Conservation (phyloP, 2,113 vertebrate species). For the Dunckerocampus dactyliophorus region DNA sequence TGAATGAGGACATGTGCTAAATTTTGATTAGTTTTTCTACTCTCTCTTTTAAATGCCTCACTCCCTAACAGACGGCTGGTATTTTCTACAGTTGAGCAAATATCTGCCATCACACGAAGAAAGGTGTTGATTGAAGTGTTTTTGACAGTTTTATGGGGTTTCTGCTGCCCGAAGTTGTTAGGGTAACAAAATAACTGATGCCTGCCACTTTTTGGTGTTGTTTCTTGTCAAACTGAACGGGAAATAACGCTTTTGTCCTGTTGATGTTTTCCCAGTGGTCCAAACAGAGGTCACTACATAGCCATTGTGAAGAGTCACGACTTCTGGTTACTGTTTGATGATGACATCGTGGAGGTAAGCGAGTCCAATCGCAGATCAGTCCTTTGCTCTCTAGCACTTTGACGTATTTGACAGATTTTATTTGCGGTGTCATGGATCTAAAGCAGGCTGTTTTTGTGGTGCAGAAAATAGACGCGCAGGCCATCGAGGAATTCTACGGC, state of each 20-base stretch:
- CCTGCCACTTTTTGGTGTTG: no score
- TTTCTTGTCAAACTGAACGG: background rate
- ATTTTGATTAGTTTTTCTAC: no score
- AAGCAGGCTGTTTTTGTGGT: background rate
- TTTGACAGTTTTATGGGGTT: no score
- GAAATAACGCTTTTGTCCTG: background rate
- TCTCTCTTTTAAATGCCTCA: no score
- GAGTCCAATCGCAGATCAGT: background rate
- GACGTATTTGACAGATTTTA: background rate
- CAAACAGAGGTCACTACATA: constrained; percentile 94
- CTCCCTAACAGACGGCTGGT: no score
- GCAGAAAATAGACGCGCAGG: constrained; percentile 98
- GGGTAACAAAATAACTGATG: no score
- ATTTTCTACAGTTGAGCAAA: no score
- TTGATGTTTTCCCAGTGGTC: constrained; percentile 75
- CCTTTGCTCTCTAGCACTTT: background rate
- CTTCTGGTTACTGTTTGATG: constrained; percentile 96
- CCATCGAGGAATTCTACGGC: constrained; percentile 98
- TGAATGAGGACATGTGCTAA: no score
- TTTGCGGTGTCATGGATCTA: background rate
- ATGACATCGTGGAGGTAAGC: constrained; percentile 95
- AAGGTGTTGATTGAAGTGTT: no score
- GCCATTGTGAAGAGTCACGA: constrained; percentile 98
- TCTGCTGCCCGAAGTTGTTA: no score
- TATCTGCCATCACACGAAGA: no score